phyloP scores from a whole-genome alignment of 2,113 vertebrate genomes.

The Dolichallabes microphthalmus region DNA sequence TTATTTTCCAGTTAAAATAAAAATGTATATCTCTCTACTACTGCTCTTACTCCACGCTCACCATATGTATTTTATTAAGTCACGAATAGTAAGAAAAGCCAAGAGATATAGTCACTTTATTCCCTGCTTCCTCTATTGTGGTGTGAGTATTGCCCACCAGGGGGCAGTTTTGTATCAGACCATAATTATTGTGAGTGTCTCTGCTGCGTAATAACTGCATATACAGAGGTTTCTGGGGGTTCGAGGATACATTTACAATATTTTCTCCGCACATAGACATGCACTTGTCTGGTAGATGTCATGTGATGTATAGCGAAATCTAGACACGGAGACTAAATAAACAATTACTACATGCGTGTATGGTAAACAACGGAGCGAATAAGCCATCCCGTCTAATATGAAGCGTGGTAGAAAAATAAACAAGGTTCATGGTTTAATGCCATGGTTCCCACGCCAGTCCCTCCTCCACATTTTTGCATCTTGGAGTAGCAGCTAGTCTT shows the following conservation, averaged over 20 bases:
- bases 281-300: not conserved
- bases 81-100: not conserved
- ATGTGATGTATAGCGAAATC: not conserved
- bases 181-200: not conserved
- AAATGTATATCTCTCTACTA: not conserved
- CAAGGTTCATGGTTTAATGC: not conserved
- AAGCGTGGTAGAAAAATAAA: not conserved
- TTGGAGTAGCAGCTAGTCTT: not conserved
- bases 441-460: not conserved
- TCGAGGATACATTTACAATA: not conserved
- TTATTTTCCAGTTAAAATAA: not conserved
- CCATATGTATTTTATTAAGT: not conserved
- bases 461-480: not conserved
- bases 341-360: constrained; percentile 3
- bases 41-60: not conserved
- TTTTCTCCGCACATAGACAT: not conserved
- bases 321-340: constrained; percentile 21
- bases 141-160: constrained; percentile 30
- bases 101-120: too few species aligned
- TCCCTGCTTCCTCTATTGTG: not conserved
- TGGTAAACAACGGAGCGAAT: not conserved
- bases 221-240: not conserved
- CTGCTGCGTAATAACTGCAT: not conserved
- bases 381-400: not conserved
- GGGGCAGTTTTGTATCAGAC: constrained; percentile 49